Evolutionary conservation across 2,888 invertebrate species (phyloP).

Genomic region (Nomada lathburiana): DNA sequence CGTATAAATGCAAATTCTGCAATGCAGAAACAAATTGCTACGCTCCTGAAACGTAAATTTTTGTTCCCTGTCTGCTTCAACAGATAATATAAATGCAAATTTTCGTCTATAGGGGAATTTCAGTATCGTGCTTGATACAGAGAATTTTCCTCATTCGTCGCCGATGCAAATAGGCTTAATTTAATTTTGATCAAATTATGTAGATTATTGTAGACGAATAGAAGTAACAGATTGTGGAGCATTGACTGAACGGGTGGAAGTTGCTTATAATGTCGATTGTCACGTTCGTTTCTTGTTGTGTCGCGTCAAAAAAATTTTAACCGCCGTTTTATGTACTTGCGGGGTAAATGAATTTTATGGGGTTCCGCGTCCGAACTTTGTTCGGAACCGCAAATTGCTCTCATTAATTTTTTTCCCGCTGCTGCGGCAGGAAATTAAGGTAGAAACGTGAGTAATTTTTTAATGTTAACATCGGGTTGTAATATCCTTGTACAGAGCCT

Average conservation of each 20-base stretch:
- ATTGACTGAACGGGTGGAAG: not conserved
- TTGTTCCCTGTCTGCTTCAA: not conserved
- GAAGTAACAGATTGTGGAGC: not conserved
- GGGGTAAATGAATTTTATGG: conserved; percentile 3
- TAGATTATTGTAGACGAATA: not conserved
- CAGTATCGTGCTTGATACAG: not conserved
- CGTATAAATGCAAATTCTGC: conserved; percentile 34
- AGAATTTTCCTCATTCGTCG: too few relatives aligned
- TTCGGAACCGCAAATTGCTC: not conserved
- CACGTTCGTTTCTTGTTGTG: not conserved
- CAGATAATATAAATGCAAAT: conserved; percentile 20
- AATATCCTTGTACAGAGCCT: not conserved
- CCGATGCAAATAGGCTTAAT: not conserved
- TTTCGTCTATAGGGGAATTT: not conserved
- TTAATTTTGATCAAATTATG: conserved; percentile 11
- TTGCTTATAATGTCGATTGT: not conserved
- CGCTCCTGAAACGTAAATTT: not conserved
- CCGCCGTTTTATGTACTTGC: not conserved
- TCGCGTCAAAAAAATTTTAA: not conserved
- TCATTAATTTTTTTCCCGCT: not conserved
- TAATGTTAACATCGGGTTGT: not conserved
- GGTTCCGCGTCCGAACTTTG: not conserved
- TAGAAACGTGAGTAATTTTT: not conserved
- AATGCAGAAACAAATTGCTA: conserved; percentile 4
- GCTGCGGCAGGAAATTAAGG: not conserved